Conservation (phyloP, 2,888 invertebrate species). For the Meliscaeva auricollis region DNA sequence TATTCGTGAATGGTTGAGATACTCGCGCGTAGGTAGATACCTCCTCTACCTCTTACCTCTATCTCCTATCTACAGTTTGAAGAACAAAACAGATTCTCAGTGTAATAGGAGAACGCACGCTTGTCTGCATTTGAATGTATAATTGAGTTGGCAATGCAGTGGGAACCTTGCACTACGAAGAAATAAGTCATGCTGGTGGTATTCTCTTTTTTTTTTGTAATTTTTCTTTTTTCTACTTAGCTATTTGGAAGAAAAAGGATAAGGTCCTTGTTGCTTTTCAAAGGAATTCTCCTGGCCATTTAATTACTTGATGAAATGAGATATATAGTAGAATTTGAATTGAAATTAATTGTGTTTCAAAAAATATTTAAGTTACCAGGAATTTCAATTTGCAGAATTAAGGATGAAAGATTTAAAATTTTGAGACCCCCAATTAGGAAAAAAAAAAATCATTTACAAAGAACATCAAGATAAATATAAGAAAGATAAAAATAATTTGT, state of each 20-base stretch:
- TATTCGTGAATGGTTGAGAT: constrained; percentile 9
- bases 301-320: constrained; percentile 43
- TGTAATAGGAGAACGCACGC: constrained; percentile 47
- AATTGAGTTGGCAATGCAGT: constrained; percentile 32
- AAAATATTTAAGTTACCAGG: background rate
- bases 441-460: too few species aligned
- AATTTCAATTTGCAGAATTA: background rate
- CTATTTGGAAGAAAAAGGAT: background rate
- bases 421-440: too few species aligned
- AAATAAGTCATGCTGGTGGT: constrained; percentile 16
- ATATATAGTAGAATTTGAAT: constrained; percentile 18
- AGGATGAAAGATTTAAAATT: background rate
- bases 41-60: too few species aligned
- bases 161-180: background rate
- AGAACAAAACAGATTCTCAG: constrained; percentile 26
- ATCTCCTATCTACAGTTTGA: background rate
- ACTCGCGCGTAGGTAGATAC: background rate
- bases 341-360: constrained; percentile 6
- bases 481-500: too few species aligned
- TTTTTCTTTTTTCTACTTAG: too few species aligned
- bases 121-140: constrained; percentile 52
- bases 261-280: constrained; percentile 22
- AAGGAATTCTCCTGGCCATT: constrained; percentile 47
- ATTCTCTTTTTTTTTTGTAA: background rate
- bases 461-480: too few species aligned